These are phyloP conservation scores for Rhipidura dahli DNA, from an alignment of 2,113 vertebrate genomes.

Conservation along the genomic window DNA sequence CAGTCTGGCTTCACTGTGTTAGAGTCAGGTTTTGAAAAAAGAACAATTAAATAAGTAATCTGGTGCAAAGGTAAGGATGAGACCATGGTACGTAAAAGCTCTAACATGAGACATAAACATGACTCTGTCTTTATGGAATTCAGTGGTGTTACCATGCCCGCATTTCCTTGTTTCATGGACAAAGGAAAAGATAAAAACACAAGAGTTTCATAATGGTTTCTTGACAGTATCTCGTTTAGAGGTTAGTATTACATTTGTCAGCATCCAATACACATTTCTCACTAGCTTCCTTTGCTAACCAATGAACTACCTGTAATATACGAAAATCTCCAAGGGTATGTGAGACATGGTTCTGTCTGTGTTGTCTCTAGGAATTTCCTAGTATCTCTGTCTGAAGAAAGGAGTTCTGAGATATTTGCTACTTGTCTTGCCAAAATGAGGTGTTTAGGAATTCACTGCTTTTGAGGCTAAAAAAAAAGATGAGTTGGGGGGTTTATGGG, in stretches of 20 bases:
- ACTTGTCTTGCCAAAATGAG: background rate
- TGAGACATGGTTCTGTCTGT: background rate
- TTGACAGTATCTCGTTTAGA: slow-evolving; percentile 26
- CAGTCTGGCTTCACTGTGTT: background rate
- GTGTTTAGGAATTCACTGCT: background rate
- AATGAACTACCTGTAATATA: background rate
- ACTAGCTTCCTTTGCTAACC: background rate
- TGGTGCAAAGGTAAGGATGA: background rate
- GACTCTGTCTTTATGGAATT: slow-evolving; percentile 26
- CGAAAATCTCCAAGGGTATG: background rate
- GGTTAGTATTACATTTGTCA: background rate
- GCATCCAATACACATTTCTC: background rate
- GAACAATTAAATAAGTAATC: background rate
- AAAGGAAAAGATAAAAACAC: background rate
- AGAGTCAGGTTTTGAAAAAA: background rate
- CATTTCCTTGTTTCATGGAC: background rate
- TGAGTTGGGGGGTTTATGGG: background rate
- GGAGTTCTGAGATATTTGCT: background rate
- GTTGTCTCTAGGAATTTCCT: background rate
- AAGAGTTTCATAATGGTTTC: background rate
- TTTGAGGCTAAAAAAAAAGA: background rate
- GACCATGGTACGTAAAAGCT: background rate
- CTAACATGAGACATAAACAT: background rate
- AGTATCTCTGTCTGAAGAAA: background rate
- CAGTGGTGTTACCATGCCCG: background rate